These are phyloP conservation scores for Cheilinus undulatus DNA, from an alignment of 2,113 vertebrate species.

Conservation along the genomic window DNA sequence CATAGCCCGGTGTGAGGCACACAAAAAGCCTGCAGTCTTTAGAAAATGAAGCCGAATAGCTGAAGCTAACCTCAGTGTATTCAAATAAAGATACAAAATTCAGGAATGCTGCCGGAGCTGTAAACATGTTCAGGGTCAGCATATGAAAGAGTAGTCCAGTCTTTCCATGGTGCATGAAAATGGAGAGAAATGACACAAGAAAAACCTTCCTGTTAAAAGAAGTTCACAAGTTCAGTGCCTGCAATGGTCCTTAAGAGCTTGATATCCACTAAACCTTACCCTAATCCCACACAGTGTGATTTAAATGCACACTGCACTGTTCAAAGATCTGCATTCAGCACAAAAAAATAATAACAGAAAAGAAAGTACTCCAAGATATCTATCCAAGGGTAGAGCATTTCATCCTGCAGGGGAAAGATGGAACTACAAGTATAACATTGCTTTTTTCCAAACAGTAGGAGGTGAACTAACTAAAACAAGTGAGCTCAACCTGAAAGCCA, in stretches of 20 bases:
- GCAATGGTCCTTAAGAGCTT: not conserved
- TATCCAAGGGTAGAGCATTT: conserved; percentile 13
- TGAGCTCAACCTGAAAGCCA: conserved; percentile 40
- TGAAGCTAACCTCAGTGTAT: conserved; percentile 27
- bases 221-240: conserved; percentile 1
- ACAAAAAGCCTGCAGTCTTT: conserved; percentile 23
- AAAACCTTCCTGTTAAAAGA: not conserved
- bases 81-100: conserved; percentile 25
- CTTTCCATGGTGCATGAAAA: not conserved
- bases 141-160: not conserved
- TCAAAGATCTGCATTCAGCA: not conserved
- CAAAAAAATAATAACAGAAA: no score
- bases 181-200: not conserved
- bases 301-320: not conserved
- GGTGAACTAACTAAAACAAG: conserved; percentile 43
- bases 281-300: not conserved
- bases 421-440: conserved; percentile 24
- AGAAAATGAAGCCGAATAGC: conserved; percentile 10
- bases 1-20: not conserved
- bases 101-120: not conserved
- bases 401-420: conserved; percentile 41
- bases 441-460: conserved; percentile 13
- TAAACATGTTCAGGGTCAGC: not conserved
- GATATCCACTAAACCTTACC: not conserved
- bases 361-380: not conserved